These are phyloP conservation scores for Aphelocoma coerulescens DNA, from an alignment of 2,113 vertebrate species.

Conservation along the genomic window DNA sequence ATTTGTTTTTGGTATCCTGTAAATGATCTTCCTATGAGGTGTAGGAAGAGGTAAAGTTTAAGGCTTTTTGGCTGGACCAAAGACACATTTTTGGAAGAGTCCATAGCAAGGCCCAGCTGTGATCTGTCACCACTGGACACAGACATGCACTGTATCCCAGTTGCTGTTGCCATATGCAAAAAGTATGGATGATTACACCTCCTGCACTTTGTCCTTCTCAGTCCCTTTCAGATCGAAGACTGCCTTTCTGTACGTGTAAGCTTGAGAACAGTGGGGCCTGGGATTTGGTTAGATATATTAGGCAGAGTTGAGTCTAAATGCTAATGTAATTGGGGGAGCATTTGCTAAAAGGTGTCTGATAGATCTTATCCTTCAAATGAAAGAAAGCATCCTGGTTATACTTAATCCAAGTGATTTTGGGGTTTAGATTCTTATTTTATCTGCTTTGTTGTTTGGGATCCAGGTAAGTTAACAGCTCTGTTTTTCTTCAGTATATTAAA, in stretches of 20 bases:
- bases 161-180: neutral
- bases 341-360: neutral
- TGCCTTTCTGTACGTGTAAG: neutral
- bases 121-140: neutral
- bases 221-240: neutral
- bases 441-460: neutral
- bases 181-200: accelerated
- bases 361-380: neutral
- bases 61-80: neutral
- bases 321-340: neutral
- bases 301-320: neutral
- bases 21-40: neutral
- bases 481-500: neutral
- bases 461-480: neutral
- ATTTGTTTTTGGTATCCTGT: neutral
- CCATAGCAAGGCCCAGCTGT: neutral
- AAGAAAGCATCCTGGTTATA: neutral
- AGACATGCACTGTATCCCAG: neutral
- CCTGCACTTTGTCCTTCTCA: accelerated
- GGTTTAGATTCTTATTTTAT: neutral
- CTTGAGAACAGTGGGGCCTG: neutral
- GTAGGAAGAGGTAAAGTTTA: neutral
- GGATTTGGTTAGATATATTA: neutral
- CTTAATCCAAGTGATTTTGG: neutral
- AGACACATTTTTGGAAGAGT: neutral